Base-by-base conservation (phyloP, 2,797 vertebrate genomes). In the Hylomyscus alleni region DNA sequence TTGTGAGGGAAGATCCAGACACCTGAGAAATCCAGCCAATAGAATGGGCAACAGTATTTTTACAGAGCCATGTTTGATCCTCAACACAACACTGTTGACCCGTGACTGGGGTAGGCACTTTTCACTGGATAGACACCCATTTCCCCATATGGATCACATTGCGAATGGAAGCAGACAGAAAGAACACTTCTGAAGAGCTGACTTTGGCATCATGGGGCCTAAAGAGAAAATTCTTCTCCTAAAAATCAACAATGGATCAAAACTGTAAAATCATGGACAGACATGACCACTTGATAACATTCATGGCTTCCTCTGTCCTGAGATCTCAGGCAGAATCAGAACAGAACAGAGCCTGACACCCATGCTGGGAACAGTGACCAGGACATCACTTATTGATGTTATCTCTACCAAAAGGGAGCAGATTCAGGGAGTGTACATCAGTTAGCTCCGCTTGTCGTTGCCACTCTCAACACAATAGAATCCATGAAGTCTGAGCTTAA, bases 261-360 rank as follows among this genome's bases (percentile, higher is more conserved):
- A 90, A 82, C 52, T 52, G 91, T 75, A 31, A 93, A 97, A 95
- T 78, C 10, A 12, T 34, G 81, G 56, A 90, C 19, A 81, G 81
- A 65, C 94, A 13, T 24, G n/a, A 11, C 12, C 85, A 65, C 7
- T n/a, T 82, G 22, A 19, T 84, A 80, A 67, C 84, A 47, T 20
- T 73, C 76, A 90, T 96, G 84, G 31, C 62, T 82, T 85, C 80
- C 80, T 56, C 72, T 80, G 95, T 89, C 54, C 77, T 94, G 47
- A 26, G 37, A 76, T 65, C n/a, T 50, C 29, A 54, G 82, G 89
- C 58, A 96, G 96, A 95, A 1, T 72, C 86, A 94, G 84, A 88
- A 84, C 40, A 95, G 60, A 52, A 83, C 31, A 34, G n/a, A 80
- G 93, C 1, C 2, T 24, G 52, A 89, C 6, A 89, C 56, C 1